Percentiles rank a stretch among this genome's conserved stretches.
These are phyloP conservation scores for Aurelia sp. DNA, from an alignment of 30 jellyfish, hydroid and myxozoan genomes.

Conservation along the genomic window DNA sequence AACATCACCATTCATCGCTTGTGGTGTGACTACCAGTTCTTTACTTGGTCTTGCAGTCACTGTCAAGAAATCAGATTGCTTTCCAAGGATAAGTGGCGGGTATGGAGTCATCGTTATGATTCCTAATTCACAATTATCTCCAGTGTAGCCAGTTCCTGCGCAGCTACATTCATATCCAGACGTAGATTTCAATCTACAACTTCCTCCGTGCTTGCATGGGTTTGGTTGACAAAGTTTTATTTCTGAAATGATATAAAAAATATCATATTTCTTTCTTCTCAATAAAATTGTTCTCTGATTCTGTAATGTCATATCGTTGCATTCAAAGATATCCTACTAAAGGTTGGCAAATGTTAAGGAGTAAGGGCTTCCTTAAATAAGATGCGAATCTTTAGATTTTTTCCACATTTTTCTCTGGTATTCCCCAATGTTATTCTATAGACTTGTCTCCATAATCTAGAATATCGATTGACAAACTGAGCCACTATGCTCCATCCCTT, in stretches of 20 bases:
- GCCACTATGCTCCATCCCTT: too few relatives aligned
- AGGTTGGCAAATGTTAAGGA: too few relatives aligned
- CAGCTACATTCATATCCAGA: constrained; percentile 63
- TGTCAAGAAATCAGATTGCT: constrained; percentile 16
- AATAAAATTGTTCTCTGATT: too few relatives aligned
- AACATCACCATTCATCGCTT: constrained; percentile 46
- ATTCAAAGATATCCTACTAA: too few relatives aligned
- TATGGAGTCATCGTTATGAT: constrained; percentile 28
- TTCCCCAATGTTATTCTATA: too few relatives aligned
- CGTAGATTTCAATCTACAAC: constrained; percentile 29
- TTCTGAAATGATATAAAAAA: constrained; percentile 12
- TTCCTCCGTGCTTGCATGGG: constrained; percentile 76
- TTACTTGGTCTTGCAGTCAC: constrained; percentile 54
- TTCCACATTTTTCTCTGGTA: too few relatives aligned
- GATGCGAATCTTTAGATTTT: too few relatives aligned
- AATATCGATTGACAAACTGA: too few relatives aligned
- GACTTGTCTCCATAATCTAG: too few relatives aligned
- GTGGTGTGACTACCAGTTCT: constrained; percentile 52
- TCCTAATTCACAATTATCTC: constrained; percentile 68
- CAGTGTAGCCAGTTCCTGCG: constrained; percentile 65
- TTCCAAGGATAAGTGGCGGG: constrained; percentile 56
- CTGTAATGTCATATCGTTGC: too few relatives aligned
- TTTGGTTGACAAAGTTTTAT: constrained; percentile 61
- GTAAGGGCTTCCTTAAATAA: too few relatives aligned
- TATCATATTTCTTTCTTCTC: too few relatives aligned